phyloP scores from a whole-genome alignment of 2,113 vertebrate genomes.

The Heterochromis multidens region DNA sequence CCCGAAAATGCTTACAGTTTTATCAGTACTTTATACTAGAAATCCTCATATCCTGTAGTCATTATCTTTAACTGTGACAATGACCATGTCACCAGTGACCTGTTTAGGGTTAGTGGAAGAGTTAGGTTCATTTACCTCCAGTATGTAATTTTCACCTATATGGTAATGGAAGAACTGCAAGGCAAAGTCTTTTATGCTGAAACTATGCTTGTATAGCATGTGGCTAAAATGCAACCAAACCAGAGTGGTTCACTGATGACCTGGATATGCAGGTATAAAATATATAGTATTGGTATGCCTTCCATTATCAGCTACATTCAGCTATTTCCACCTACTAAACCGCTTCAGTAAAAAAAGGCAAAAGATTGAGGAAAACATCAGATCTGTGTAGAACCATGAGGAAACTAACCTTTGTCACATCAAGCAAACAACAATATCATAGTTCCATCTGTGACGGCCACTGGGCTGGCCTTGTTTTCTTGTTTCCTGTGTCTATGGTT shows the following conservation, averaged over 20 bases:
- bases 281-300: neutral
- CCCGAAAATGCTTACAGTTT: neutral
- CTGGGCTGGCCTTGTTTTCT: neutral
- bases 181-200: neutral
- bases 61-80: neutral
- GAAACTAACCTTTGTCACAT: neutral
- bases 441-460: neutral
- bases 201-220: neutral
- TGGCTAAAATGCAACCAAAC: neutral
- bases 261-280: neutral
- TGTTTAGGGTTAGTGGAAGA: neutral
- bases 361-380: neutral
- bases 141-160: neutral
- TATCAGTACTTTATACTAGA: neutral
- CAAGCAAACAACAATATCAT: neutral
- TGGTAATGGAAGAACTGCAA: neutral
- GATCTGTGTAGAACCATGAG: neutral
- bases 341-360: fast-evolving
- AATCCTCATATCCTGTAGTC: neutral
- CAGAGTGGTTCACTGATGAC: neutral
- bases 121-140: neutral
- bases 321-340: neutral
- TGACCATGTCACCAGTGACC: neutral
- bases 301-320: neutral
- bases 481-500: neutral